Percentiles rank a stretch among this genome's conserved stretches.
Evolutionary conservation across 2,888 invertebrate genomes (phyloP).

Genomic region (Scelioninae gen. 1): DNA sequence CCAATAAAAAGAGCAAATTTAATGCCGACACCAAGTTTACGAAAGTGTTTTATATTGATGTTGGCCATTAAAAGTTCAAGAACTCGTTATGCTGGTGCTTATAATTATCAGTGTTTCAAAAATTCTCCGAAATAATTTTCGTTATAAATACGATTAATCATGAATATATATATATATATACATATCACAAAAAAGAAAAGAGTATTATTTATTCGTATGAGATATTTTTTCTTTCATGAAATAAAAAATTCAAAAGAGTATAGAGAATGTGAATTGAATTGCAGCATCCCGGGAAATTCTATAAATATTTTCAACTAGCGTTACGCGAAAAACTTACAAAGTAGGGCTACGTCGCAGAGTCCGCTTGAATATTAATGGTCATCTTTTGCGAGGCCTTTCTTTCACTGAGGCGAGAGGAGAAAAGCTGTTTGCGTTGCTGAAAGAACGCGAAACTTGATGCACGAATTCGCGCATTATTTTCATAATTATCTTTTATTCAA

Average conservation of each 20-base stretch:
- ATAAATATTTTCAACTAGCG: constrained; percentile 60
- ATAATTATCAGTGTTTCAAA: not conserved
- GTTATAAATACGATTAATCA: too few relatives aligned
- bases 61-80: constrained; percentile 32
- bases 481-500: constrained; percentile 28
- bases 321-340: constrained; percentile 44
- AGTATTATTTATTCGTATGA: constrained; percentile 30
- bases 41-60: constrained; percentile 55
- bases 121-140: too few relatives aligned
- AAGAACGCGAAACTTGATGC: constrained; percentile 22
- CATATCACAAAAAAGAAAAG: not conserved
- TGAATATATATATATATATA: too few relatives aligned
- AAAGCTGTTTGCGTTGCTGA: constrained; percentile 50
- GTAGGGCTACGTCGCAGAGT: constrained; percentile 53
- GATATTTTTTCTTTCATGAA: not conserved
- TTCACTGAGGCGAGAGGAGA: constrained; percentile 58
- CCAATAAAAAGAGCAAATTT: constrained; percentile 56
- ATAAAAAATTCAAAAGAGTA: constrained; percentile 32
- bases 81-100: constrained; percentile 31
- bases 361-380: constrained; percentile 69
- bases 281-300: constrained; percentile 20
- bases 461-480: constrained; percentile 41
- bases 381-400: too few relatives aligned
- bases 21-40: constrained; percentile 26
- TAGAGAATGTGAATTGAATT: constrained; percentile 55